Evolutionary conservation across 2,797 vertebrate genomes (phyloP).

Genomic region (Argentina silus): DNA sequence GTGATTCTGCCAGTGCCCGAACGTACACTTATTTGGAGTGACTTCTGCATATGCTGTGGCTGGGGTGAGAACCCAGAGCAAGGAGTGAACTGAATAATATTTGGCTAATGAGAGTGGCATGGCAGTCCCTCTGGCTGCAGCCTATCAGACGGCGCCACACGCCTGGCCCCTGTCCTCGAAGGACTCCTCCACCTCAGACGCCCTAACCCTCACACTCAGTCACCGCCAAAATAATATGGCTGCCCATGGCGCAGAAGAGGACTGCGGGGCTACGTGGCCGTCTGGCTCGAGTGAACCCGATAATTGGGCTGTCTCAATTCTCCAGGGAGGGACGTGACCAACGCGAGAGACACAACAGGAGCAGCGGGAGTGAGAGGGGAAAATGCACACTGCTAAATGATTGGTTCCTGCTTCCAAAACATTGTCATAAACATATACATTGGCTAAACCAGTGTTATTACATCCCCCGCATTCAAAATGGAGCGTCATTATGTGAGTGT

Average conservation of each 20-base stretch:
- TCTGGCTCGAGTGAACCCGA: constrained; percentile 32
- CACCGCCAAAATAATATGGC: constrained; percentile 24
- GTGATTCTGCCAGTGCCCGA: not conserved
- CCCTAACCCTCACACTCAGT: constrained; percentile 18
- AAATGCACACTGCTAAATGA: not conserved
- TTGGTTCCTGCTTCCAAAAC: not conserved
- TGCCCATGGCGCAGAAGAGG: constrained; percentile 10
- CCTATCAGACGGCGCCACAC: constrained; percentile 17
- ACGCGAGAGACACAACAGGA: constrained; percentile 11
- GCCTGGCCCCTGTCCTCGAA: constrained; percentile 25
- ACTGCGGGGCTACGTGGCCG: constrained; percentile 15
- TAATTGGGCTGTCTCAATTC: constrained; percentile 36
- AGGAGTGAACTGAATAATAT: constrained; percentile 28
- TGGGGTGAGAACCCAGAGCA: constrained; percentile 9
- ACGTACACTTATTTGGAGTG: constrained; percentile 10
- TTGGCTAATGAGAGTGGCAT: constrained; percentile 18
- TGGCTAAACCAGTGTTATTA: not conserved
- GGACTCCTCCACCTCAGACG: constrained; percentile 27
- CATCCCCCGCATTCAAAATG: not conserved
- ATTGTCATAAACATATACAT: not conserved
- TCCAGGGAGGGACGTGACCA: constrained; percentile 10
- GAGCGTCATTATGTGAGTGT: not conserved
- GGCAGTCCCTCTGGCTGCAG: not conserved
- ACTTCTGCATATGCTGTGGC: constrained; percentile 24
- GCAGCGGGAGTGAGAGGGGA: not conserved